phyloP scores from a whole-genome alignment of 2,888 invertebrate species.

The Deladenus siricidicola region DNA sequence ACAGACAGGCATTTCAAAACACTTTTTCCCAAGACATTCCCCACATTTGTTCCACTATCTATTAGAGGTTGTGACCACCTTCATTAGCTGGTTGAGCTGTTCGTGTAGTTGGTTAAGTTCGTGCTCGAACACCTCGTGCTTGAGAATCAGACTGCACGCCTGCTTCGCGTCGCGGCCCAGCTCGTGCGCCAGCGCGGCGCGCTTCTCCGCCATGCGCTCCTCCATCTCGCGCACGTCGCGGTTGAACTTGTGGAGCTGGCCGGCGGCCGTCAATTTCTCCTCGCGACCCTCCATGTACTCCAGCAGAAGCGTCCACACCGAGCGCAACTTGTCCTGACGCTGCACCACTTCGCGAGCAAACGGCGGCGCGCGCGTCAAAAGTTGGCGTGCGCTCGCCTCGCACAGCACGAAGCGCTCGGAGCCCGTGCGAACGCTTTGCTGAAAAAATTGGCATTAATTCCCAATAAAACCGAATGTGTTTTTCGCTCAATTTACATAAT shows the following conservation, averaged over 20 bases:
- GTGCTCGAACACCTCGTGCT: conserved; percentile 85
- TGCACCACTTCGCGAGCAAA: conserved; percentile 54
- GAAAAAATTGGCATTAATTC: no score
- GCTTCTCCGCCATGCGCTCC: conserved; percentile 64
- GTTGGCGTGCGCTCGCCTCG: conserved; percentile 77
- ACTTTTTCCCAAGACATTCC: not conserved
- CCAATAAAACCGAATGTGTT: no score
- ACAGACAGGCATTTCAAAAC: not conserved
- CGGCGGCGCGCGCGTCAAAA: conserved; percentile 53
- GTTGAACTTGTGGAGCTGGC: conserved; percentile 93
- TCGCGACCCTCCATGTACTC: conserved; percentile 78
- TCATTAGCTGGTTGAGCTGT: conserved; percentile 11
- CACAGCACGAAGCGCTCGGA: conserved; percentile 81
- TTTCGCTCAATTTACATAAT: no score
- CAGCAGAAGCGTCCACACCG: conserved; percentile 75
- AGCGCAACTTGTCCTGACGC: conserved; percentile 50
- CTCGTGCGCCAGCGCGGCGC: conserved; percentile 72
- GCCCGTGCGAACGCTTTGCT: conserved; percentile 79
- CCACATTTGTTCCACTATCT: not conserved
- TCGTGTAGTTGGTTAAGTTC: conserved; percentile 61
- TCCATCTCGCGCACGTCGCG: conserved; percentile 59
- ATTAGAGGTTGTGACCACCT: not conserved
- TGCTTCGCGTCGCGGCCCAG: conserved; percentile 71
- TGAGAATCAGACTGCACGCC: conserved; percentile 71
- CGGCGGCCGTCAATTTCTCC: conserved; percentile 80